Base-by-base conservation (phyloP, 2,888 invertebrate genomes). In the Smittia aterrima region DNA sequence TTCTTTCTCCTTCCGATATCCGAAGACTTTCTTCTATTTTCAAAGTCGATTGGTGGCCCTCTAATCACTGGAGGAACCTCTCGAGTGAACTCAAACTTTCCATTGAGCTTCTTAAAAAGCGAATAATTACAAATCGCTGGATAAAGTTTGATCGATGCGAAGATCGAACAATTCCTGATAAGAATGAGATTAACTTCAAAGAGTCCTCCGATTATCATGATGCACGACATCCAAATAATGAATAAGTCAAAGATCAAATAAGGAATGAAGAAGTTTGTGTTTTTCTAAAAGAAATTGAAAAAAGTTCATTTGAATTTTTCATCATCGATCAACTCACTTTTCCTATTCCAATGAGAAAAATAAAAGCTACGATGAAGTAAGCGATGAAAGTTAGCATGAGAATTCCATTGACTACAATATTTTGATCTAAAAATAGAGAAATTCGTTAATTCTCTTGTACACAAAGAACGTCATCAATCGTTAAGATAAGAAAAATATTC, bases 51-150 rank as follows among this genome's bases (percentile, higher is more conserved):
- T 2, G 18, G 7, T 7, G 58, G 58, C 2, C 58, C 47, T n/a
- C n/a, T 9, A 22, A 58, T 18, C 20, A n/a, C 6, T 1, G 20
- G 27, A 0, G 62, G 72, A 18, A 72, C 40, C 4, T 72, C 62
- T 22, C 72, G 25, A 0, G 62, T 62, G 22, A 72, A 72, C 38
- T 54, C 7, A 40, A 72, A 72, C 20, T 58, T 72, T 11, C 72
- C 72, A 2, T 27, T 27, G 11, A 72, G 9, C 11, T 62, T 62
- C 20, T 22, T 20, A 18, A 58, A 72, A 3, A 62, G 22, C n/a
- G 72, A 72, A 24, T 72, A 72, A 62, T 72, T 72, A 24, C 72
- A 72, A 16, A 72, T 24, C 6, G 72, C 72, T 62, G 72, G 72
- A 40, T 72, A 72, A n/a, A 72, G 13, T 40, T 72, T 72, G 22